Evolutionary conservation across 2,888 invertebrate species (phyloP), one percentile per base, ranked within the genome.

Genomic region (Macaria liturata): DNA sequence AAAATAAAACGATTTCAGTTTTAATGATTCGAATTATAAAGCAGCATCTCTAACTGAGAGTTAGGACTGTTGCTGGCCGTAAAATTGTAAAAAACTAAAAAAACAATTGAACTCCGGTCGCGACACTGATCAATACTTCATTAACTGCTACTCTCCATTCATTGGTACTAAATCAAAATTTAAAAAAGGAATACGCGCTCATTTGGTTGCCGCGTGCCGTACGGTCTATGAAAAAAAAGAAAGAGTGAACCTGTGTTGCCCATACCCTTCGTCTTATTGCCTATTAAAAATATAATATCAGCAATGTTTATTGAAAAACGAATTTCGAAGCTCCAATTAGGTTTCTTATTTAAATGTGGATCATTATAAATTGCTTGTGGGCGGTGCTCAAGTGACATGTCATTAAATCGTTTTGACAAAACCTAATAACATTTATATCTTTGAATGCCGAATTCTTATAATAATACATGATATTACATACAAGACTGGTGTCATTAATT

Each of bases 221-320:
- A 72, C 74, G 72, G 80, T 74, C 75, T 77, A 57, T 51, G 45
- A 49, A 52, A 47, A 47, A 54, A 74, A 74, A 72, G 70, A 62
- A 9, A 40, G n/a, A 50, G n/a, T 44, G 61, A 67, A 64, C 54
- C 61, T 52, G 67, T 62, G 63, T 63, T 67, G 69, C 67, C 70
- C 71, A 69, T 70, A 75, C 75, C 73, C 70, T 78, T 79, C 72
- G 64, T 80, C 80, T 83, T 84, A 83, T 83, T 83, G 84, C 86
- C 84, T 84, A 84, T 85, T 84, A 85, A 86, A 67, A 84, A 83
- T 78, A 85, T 80, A 77, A 83, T 83, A 85, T 82, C 83, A 80
- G 80, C 81, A 82, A 83, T 84, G 81, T 78, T 84, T 82, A 86
- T 87, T 88, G 84, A 87, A 84, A 86, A 80, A 81, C 78, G 77